phyloP scores from a whole-genome alignment of 2,797 vertebrate genomes.

The Sphaeramia orbicularis region DNA sequence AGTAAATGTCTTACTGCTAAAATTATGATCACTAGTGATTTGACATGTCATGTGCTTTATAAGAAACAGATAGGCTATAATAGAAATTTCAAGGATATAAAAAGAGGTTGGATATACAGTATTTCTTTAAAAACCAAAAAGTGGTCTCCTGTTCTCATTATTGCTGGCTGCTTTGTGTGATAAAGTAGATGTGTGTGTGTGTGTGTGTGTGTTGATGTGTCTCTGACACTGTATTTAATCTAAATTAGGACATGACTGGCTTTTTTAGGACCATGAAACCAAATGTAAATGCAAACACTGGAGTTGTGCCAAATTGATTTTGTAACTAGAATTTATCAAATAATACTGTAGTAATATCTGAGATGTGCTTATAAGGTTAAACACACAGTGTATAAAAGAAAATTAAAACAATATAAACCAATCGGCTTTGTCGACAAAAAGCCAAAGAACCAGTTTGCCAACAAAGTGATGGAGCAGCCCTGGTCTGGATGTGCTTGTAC shows the following conservation, averaged over 20 bases:
- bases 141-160: conserved; percentile 65
- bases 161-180: conserved; percentile 71
- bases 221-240: conserved; percentile 29
- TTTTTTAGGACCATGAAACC: conserved; percentile 23
- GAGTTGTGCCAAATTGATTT: conserved; percentile 30
- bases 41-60: conserved; percentile 50
- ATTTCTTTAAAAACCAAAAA: conserved; percentile 43
- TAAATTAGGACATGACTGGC: conserved; percentile 18
- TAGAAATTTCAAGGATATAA: conserved; percentile 63
- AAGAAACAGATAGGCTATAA: conserved; percentile 54
- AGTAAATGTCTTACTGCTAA: conserved; percentile 19
- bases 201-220: conserved; percentile 19
- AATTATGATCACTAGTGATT: conserved; percentile 39
- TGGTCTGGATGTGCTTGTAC: conserved; percentile 72
- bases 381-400: conserved; percentile 50
- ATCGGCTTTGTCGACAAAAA: conserved; percentile 27
- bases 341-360: conserved; percentile 31
- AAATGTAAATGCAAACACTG: conserved; percentile 18
- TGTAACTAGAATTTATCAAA: conserved; percentile 29
- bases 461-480: conserved; percentile 51
- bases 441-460: conserved; percentile 23
- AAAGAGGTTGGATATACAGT: conserved; percentile 53
- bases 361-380: conserved; percentile 51
- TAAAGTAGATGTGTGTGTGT: conserved; percentile 27
- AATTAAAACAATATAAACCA: conserved; percentile 43